Base-by-base conservation (phyloP, 2,888 invertebrate genomes). In the Prosopocoilus inquinatus region DNA sequence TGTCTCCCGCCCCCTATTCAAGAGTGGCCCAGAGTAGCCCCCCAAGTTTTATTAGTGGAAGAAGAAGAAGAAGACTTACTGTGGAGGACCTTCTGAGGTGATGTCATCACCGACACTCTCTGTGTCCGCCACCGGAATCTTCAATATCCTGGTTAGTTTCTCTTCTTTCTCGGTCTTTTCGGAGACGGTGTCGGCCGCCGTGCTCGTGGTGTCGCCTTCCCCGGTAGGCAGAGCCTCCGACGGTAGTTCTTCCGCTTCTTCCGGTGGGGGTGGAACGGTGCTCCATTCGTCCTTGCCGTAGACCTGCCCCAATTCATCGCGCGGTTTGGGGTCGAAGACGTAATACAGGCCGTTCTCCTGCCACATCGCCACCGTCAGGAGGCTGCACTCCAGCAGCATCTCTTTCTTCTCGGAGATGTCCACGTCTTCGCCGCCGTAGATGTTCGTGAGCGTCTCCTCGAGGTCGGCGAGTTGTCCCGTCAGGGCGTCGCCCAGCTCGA, bases 231-330 rank as follows among this genome's bases (percentile, higher is more conserved):
- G 38, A 2, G 9, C 5, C 38, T 12, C 11, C 36, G 4, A 3
- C 2, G 36, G 36, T 7, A 3, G n/a, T 9, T 38, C 12, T 38
- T 1, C 7, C 5, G 3, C 38, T 5, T 38, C 38, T 41, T 41
- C 15, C 3, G 33, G 20, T 35, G 52, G 36, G 28, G 41, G 34
- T 5, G 52, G 13, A 12, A 53, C 47, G 36, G 54, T 63, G 50
- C 70, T 72, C 75, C 75, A 75, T 13, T 75, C 73, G 9, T 72
- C 71, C 49, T 70, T 71, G 4, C 75, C 75, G 50, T 71, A 72
- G 3, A 73, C 64, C 45, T 71, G 61, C 3, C 76, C 76, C 3
- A 55, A 53, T 12, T 68, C 65, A 59, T 75, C 72, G 20, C 76
- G 66, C 3, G 75, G 70, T 56, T 65, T 69, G 8, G 77, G 70